Base-by-base conservation (phyloP, 1,140 invertebrate species). In the Arion vulgaris region DNA sequence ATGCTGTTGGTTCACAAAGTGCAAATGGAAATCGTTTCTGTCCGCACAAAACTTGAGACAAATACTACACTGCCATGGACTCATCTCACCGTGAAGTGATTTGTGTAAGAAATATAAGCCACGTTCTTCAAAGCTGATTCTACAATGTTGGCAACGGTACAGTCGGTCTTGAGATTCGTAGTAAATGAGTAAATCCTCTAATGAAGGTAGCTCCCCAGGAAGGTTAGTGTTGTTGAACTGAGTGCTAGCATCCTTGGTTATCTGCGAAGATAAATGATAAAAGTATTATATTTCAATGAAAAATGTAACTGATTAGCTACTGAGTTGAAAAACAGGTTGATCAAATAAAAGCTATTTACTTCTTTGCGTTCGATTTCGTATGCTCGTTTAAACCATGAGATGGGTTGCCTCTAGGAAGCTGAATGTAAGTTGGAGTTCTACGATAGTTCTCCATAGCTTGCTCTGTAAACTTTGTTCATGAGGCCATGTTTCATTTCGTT, bases 1-100 rank as follows among this genome's bases (percentile, higher is more conserved):
- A 53, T 90, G 89, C 80, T 90, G 88, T 73, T 90, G 88, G 73
- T 90, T 90, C 45, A 89, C 88, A 77, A 89, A 88, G 75, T 90
- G 89, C n/a, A 90, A 84, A 39, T 89, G 88, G 80, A 90, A 90
- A 74, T 90, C 89, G 79, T 90, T 90, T 39, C 87, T 86, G 80
- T 90, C 88, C 2, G 79, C 66, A 80, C 88, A 90, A 49, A 87
- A 80, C 80, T 87, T 89, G 80, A 89, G 87, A 80, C 89, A 90
- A 62, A 90, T 89, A 80, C 86, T 87, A 83, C 89, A 90, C 53
- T 89, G 86, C 89, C 89, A 90, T 0, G 89, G 89, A 75, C 86
- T 90, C 39, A 79, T 68, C 23, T 85, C 68, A 17, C 87, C 86
- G 51, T 90, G 89, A 62, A 90, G 85, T 9, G 89, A 89, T 68